These are phyloP conservation scores for Ptyas mucosa DNA, from an alignment of 2,113 vertebrate genomes.

Conservation along the genomic window DNA sequence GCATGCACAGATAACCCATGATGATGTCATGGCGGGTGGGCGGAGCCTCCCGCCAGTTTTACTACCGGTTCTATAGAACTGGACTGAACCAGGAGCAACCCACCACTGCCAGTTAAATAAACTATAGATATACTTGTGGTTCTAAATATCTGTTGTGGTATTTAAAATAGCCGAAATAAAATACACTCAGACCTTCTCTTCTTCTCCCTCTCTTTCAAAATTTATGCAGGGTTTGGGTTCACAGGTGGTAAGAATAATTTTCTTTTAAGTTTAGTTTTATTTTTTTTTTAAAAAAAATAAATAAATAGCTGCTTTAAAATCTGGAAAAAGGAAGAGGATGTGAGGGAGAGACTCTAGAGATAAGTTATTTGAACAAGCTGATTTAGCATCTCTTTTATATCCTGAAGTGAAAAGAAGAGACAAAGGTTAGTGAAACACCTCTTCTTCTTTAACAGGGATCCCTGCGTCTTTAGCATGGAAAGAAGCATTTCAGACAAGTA, in stretches of 20 bases:
- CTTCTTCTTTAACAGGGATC: constrained; percentile 39
- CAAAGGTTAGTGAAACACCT: constrained; percentile 52
- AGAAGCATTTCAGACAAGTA: constrained; percentile 42
- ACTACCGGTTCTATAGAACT: no score
- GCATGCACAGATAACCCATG: no score
- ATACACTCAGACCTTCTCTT: not conserved
- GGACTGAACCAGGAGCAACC: no score
- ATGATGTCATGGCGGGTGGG: no score
- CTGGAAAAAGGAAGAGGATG: not conserved
- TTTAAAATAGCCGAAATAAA: not conserved
- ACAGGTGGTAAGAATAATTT: not conserved
- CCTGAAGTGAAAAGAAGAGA: constrained; percentile 33
- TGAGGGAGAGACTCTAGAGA: not conserved
- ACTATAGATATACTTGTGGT: not conserved
- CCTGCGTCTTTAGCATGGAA: constrained; percentile 40
- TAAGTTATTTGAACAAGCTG: not conserved
- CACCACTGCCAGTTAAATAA: not conserved
- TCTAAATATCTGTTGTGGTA: not conserved
- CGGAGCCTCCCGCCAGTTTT: no score
- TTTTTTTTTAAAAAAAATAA: not conserved
- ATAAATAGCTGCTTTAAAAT: not conserved
- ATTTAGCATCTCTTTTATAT: constrained; percentile 20
- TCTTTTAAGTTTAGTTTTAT: not conserved
- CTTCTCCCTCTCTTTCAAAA: not conserved
- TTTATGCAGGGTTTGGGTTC: not conserved